Percentiles rank a stretch among this genome's conserved stretches.
These are phyloP conservation scores for Apodemia zela DNA, from an alignment of 2,888 invertebrate species.

Conservation along the genomic window DNA sequence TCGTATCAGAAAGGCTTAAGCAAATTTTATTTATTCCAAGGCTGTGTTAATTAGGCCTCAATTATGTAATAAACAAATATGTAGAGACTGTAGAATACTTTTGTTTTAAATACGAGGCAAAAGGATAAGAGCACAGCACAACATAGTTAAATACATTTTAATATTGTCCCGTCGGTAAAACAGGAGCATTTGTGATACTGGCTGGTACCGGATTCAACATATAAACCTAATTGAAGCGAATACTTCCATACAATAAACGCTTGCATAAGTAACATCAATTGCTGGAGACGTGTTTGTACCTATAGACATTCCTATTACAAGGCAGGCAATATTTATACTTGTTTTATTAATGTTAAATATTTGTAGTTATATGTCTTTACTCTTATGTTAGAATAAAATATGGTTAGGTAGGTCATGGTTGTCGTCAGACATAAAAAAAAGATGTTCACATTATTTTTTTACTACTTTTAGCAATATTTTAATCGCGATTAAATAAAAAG, in stretches of 20 bases:
- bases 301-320: slow-evolving; percentile 22
- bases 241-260: slow-evolving; percentile 35
- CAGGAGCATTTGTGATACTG: slow-evolving; percentile 33
- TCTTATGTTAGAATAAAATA: not conserved
- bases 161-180: slow-evolving; percentile 13
- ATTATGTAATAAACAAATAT: not conserved
- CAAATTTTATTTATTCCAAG: slow-evolving; percentile 4
- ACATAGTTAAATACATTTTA: not conserved
- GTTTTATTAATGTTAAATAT: not conserved
- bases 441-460: not conserved
- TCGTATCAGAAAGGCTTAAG: not conserved
- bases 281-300: slow-evolving; percentile 26
- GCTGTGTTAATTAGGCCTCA: not conserved
- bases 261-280: slow-evolving; percentile 33
- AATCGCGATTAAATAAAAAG: no score
- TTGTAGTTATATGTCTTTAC: not conserved
- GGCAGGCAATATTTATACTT: slow-evolving; percentile 20
- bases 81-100: not conserved
- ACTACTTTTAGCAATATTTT: no score
- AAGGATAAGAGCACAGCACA: not conserved
- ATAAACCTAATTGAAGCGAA: slow-evolving; percentile 41
- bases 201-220: slow-evolving; percentile 38
- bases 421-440: not conserved
- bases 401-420: slow-evolving; percentile 21
- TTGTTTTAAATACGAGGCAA: not conserved